Evolutionary conservation across 2,113 vertebrate species (phyloP), one percentile per base, ranked within the genome.

Genomic region (Thoracochromis brauschi): DNA sequence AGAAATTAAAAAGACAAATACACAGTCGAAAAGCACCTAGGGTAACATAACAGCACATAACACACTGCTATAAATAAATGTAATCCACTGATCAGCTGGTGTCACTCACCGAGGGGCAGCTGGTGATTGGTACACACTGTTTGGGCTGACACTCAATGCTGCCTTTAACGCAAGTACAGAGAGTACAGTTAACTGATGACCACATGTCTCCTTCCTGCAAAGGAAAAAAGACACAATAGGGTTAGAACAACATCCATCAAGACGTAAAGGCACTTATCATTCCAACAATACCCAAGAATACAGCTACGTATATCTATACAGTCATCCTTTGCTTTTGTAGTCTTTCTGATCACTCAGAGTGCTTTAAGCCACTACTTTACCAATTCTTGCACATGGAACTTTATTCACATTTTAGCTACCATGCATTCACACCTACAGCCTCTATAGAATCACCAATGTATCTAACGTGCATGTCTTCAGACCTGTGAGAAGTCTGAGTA

Each of bases 121-220:
- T 98, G 95, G 92, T 97, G 95, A 99, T 95, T 81, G 98, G 98
- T 75, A 98, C 92, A 82, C 99, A 99, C 65, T 98, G 97, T 90
- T 99, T 99, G 91, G 97, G 98, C 58, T 94, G 97, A 96, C 99
- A 99, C 92, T 98, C 97, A 1, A 96, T 96, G 93, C 83, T 97
- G 93, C 98, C 98, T 94, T 97, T 97, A 47, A 97, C 95, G 90
- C 99, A 99, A 81, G 97, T 97, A 86, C 99, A 99, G 86, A 99
- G 97, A 73, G 98, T 97, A 84, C 99, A 99, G 96, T 99, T 99
- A 16, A 97, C 95, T 2, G 98, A 98, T 2, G 99, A 98, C 99
- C 99, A 99, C 96, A 98, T 98, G 96, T 99, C 99, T 83, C 98
- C 98, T 90, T 99, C 98, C 99, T 99, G 82, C 12, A 57, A 85